These are phyloP conservation scores for Campoplex nolae DNA, from an alignment of 2,888 invertebrate genomes.

Conservation along the genomic window DNA sequence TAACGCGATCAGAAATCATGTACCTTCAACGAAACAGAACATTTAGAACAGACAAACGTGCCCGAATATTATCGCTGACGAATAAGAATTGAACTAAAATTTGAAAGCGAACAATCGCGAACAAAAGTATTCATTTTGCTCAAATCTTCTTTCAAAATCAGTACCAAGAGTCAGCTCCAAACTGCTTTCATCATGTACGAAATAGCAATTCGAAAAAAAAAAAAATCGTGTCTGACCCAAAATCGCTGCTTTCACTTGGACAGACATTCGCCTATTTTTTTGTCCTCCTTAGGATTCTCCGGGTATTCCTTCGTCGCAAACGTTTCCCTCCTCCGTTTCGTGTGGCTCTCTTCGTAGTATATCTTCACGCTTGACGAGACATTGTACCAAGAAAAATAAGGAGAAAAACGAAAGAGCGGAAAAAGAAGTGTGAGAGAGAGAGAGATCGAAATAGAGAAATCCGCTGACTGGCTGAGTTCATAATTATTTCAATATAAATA, in stretches of 20 bases:
- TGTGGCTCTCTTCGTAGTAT: conserved; percentile 71
- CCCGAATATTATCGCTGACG: background rate
- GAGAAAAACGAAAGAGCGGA: conserved; percentile 32
- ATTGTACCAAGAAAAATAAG: conserved; percentile 68
- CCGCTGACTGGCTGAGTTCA: conserved; percentile 43
- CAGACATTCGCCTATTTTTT: background rate
- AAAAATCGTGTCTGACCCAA: conserved; percentile 7
- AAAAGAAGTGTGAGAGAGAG: conserved; percentile 58
- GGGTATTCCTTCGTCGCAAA: conserved; percentile 49
- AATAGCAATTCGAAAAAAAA: background rate
- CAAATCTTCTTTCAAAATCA: background rate
- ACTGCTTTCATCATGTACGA: background rate
- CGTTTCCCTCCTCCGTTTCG: conserved; percentile 71
- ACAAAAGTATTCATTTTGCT: background rate
- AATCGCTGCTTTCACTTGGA: conserved; percentile 24
- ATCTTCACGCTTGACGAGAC: conserved; percentile 78
- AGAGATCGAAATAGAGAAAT: conserved; percentile 33
- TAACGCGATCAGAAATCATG: background rate
- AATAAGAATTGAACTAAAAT: background rate
- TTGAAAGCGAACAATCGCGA: background rate
- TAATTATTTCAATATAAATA: conserved; percentile 49
- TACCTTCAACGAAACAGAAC: background rate
- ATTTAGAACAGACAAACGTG: background rate
- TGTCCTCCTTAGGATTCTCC: background rate
- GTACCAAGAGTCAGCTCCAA: background rate